These are phyloP conservation scores for Castor canadensis DNA, from an alignment of 2,113 vertebrate genomes.

Conservation along the genomic window DNA sequence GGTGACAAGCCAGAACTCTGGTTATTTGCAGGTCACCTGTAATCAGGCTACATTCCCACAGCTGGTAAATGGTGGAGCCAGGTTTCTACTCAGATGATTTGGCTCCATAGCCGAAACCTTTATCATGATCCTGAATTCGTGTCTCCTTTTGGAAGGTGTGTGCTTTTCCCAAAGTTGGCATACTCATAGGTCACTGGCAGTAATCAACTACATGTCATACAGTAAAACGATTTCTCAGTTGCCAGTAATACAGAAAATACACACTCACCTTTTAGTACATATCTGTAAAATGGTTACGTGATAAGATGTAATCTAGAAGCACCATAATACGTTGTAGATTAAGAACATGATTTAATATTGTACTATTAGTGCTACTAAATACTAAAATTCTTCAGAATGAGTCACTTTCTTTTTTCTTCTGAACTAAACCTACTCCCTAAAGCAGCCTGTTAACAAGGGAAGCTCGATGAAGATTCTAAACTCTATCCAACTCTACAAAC, in stretches of 20 bases:
- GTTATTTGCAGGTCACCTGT: background rate
- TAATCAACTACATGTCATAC: background rate
- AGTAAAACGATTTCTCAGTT: background rate
- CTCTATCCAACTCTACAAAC: slow-evolving; percentile 44
- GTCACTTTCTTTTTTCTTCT: background rate
- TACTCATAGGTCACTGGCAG: background rate
- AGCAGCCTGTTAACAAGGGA: background rate
- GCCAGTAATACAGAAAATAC: background rate
- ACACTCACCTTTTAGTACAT: background rate
- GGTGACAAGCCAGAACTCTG: background rate
- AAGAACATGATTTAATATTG: background rate
- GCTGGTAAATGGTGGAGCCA: background rate
- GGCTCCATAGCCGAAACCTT: background rate
- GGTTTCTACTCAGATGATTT: background rate
- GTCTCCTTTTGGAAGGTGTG: background rate
- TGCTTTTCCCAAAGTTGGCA: background rate
- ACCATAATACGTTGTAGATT: background rate
- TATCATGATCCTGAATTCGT: background rate
- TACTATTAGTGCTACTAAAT: background rate
- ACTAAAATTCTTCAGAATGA: slow-evolving; percentile 17
- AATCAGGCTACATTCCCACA: background rate
- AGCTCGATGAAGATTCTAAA: background rate
- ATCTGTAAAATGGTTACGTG: background rate
- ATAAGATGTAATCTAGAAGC: background rate
- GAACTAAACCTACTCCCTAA: background rate